A percentile compares a stretch with the other conserved stretches of the same genome.
Conservation (phyloP, 2,888 invertebrate genomes). For the Xylophagus ater region DNA sequence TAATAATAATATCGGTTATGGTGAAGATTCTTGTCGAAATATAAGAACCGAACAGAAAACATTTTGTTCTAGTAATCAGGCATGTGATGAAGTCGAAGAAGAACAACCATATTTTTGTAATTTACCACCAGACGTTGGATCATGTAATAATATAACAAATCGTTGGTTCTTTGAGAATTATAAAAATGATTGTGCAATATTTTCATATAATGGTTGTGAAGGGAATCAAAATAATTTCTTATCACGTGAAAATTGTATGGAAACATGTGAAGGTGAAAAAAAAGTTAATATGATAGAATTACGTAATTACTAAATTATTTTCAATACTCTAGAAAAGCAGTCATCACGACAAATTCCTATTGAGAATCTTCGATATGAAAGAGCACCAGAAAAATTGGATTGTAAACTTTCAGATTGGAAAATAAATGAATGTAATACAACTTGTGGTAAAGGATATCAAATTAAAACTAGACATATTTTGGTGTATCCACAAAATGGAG, state of each 20-base stretch:
- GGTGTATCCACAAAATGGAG: slow-evolving; percentile 42
- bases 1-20: slow-evolving; percentile 22
- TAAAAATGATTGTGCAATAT: slow-evolving; percentile 63
- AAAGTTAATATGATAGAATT: background rate
- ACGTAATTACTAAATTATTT: background rate
- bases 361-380: slow-evolving; percentile 24
- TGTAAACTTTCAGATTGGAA: slow-evolving; percentile 44
- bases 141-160: slow-evolving; percentile 62
- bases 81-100: slow-evolving; percentile 13
- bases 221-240: slow-evolving; percentile 83
- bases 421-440: slow-evolving; percentile 40
- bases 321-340: slow-evolving; percentile 3
- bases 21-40: slow-evolving; percentile 31
- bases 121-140: slow-evolving; percentile 48
- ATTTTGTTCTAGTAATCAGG: slow-evolving; percentile 21
- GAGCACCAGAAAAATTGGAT: slow-evolving; percentile 28
- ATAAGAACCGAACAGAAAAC: slow-evolving; percentile 31
- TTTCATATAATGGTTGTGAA: slow-evolving; percentile 77
- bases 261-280: slow-evolving; percentile 44
- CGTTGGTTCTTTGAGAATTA: slow-evolving; percentile 77
- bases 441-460: slow-evolving; percentile 42
- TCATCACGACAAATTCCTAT: slow-evolving; percentile 22
- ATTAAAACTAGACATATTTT: slow-evolving; percentile 41
- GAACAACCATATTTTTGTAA: slow-evolving; percentile 31
- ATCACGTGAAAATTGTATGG: slow-evolving; percentile 56